phyloP scores from a whole-genome alignment of 2,888 invertebrate species.

The Athrips mouffetella region DNA sequence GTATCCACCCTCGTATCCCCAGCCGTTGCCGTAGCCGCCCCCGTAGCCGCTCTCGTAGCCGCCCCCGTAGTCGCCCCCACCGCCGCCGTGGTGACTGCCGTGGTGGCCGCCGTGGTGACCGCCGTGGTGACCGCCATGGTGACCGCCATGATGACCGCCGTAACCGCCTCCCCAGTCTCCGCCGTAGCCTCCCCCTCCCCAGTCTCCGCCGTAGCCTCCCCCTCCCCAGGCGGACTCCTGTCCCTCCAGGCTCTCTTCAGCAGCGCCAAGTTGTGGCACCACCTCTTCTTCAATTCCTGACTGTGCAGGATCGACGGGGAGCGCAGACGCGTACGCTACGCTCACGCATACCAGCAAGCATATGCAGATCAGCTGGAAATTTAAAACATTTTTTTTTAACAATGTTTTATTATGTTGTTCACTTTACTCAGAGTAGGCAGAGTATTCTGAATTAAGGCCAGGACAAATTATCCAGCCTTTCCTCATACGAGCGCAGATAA shows the following conservation, averaged over 20 bases:
- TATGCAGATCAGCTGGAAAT: constrained; percentile 41
- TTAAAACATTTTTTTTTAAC: background rate
- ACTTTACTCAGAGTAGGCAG: too few species aligned
- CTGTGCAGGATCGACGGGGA: constrained; percentile 29
- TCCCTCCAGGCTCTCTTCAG: constrained; percentile 26
- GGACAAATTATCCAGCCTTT: too few species aligned
- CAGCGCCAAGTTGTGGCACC: constrained; percentile 19
- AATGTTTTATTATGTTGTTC: too few species aligned
- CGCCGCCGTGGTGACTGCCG: constrained; percentile 14
- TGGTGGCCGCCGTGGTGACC: constrained; percentile 5
- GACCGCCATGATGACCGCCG: too few species aligned
- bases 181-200: constrained; percentile 17
- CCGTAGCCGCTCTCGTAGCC: constrained; percentile 4
- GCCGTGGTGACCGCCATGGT: too few species aligned
- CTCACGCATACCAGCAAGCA: constrained; percentile 44
- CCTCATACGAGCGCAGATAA: too few species aligned
- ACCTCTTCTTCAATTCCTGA: background rate
- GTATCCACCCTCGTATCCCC: constrained; percentile 4
- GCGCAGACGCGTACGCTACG: constrained; percentile 42
- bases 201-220: constrained; percentile 16
- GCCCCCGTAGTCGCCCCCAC: constrained; percentile 19
- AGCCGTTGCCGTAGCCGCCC: background rate
- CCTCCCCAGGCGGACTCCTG: constrained; percentile 26
- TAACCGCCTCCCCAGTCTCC: constrained; percentile 13
- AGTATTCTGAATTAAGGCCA: too few species aligned